Evolutionary conservation across 2,797 vertebrate genomes (phyloP), one percentile per base, ranked within the genome.

Genomic region (Merluccius polli): DNA sequence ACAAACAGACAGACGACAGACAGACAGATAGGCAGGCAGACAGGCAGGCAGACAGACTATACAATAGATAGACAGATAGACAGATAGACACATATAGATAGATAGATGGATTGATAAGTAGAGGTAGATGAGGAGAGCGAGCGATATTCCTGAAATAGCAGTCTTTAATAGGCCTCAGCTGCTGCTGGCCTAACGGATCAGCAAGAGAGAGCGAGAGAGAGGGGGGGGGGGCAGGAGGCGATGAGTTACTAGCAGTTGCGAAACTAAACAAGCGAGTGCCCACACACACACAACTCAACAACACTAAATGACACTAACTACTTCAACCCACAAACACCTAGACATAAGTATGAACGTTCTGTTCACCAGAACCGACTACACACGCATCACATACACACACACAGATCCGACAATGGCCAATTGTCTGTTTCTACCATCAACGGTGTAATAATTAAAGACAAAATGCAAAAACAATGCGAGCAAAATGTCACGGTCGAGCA

Each of bases 151-250:
- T 83, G 87, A 91, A 92, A 93, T 93, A 92, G 91, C 77, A 27
- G n/a, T 81, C 81, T 86, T 81, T 88, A 88, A 88, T 88, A 83
- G 84, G 75, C 83, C 48, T 84, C 89, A 91, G 92, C 89, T 90
- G 91, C 90, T 88, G 81, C 82, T 75, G 83, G 79, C 72, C 83
- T 73, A 83, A 70, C 71, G 1, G 81, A 81, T 76, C 71, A 32
- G 67, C 29, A n/a, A 21, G 67, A 30, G 24, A 67, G 29, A 12
- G 16, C 0, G 30, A 15, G 67, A 4, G 15, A 13, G 30, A 2
- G 13, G 67, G 30, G 67, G 67, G 4, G 67, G 13, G 3, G 29
- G 21, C 1, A n/a, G n/a, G n/a, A n/a, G n/a, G 11, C 65, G 24
- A 16, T 32, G 29, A 69, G 31, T 31, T 31, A 1, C 2, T 16